These are phyloP conservation scores for Amiota mariae DNA, from an alignment of 2,888 invertebrate genomes.

Conservation along the genomic window DNA sequence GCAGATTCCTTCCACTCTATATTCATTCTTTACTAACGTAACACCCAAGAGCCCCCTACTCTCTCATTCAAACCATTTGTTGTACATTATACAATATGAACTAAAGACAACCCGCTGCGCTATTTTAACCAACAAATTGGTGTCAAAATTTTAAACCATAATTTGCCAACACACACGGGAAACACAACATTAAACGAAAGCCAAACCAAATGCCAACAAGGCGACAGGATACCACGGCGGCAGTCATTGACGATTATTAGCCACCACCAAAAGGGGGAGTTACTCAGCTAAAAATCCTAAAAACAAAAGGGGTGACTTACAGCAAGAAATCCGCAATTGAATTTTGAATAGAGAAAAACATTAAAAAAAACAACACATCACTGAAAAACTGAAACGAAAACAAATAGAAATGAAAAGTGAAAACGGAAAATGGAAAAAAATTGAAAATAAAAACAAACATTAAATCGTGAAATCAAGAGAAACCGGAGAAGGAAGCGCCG, in stretches of 20 bases:
- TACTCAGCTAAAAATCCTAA: too few relatives aligned
- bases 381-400: constrained; percentile 48
- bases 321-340: constrained; percentile 11
- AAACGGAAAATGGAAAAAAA: constrained; percentile 49
- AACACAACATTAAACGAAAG: constrained; percentile 17
- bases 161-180: constrained; percentile 28
- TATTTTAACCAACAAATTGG: constrained; percentile 55
- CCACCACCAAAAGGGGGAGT: constrained; percentile 16
- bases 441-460: constrained; percentile 59
- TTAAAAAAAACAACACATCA: constrained; percentile 16
- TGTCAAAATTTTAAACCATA: constrained; percentile 51
- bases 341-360: constrained; percentile 21
- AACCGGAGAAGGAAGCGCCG: constrained; percentile 54
- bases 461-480: constrained; percentile 58
- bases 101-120: constrained; percentile 35
- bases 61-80: neutral
- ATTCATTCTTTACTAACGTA: neutral
- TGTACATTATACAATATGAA: neutral
- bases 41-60: neutral
- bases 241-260: constrained; percentile 24
- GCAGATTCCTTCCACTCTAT: neutral
- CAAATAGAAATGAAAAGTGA: constrained; percentile 56
- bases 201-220: neutral
- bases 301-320: constrained; percentile 21
- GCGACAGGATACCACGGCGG: neutral